Evolutionary conservation across 2,888 invertebrate genomes (phyloP), one percentile per base, ranked within the genome.

Genomic region (Drosophila mimica): DNA sequence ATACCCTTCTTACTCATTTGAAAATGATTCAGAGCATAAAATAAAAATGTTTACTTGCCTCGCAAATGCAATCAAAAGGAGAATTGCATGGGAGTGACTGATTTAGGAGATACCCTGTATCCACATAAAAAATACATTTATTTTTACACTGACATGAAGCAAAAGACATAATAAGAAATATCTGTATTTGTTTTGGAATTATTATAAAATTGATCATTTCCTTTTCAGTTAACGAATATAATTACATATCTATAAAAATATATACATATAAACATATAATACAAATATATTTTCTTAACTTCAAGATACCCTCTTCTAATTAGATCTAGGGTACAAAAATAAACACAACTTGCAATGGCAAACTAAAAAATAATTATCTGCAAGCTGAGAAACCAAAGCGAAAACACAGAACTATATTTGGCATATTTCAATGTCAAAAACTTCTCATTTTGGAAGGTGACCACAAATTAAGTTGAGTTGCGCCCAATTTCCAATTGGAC

Each of bases 61-160:
- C 54, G 54, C n/a, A 28, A 53, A 34, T 25, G 48, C 28, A 60
- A 52, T 31, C 30, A 60, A 17, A 36, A 38, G 20, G 13, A 15
- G 31, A 43, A 56, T 33, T 28, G 38, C 31, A 33, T 13, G 31
- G n/a, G 30, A 30, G n/a, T 53, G 31, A 3, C 4, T 11, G 17
- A 38, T 17, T 13, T 17, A 0, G 3, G 0, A 49, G 34, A 59
- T 59, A 30, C 59, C 51, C 48, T 59, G 4, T 53, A 34, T 4
- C 7, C 4, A 48, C 7, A 15, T 25, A 48, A 17, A n/a, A 30
- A 11, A 30, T 46, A 6, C 49, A 1, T 25, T 25, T 25, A 11
- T 13, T 13, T 20, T 4, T 25, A 11, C 25, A 43, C 43, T 43
- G 43, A 43, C 11, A 34, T 3, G 25, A 34, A 34, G 2, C 2